phyloP scores from a whole-genome alignment of 2,888 invertebrate species.

The Trisateles emortualis region DNA sequence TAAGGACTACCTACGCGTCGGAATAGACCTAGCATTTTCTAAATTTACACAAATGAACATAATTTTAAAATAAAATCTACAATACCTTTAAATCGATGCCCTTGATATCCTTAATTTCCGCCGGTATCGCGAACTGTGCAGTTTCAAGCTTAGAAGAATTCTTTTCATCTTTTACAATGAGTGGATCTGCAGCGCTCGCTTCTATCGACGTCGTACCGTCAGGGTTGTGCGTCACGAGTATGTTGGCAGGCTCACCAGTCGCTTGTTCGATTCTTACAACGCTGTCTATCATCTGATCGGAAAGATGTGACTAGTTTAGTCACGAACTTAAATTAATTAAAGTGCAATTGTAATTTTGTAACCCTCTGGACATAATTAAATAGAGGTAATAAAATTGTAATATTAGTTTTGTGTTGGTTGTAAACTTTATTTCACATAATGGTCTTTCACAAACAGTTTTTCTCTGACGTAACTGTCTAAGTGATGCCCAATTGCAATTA shows the following conservation, averaged over 20 bases:
- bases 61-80: background rate
- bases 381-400: too few relatives aligned
- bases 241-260: constrained; percentile 82
- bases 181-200: constrained; percentile 74
- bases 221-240: constrained; percentile 82
- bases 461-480: too few relatives aligned
- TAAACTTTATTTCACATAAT: too few relatives aligned
- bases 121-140: constrained; percentile 80
- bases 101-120: constrained; percentile 83
- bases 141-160: constrained; percentile 69
- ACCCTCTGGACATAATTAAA: too few relatives aligned
- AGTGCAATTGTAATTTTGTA: background rate
- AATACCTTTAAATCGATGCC: constrained; percentile 80
- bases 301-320: constrained; percentile 23
- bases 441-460: too few relatives aligned
- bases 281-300: constrained; percentile 79
- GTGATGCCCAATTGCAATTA: too few relatives aligned
- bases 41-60: too few relatives aligned
- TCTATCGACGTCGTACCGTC: constrained; percentile 85
- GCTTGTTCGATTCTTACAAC: constrained; percentile 84
- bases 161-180: constrained; percentile 88
- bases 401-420: background rate
- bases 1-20: too few relatives aligned
- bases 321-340: constrained; percentile 30
- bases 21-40: too few relatives aligned